phyloP scores from a whole-genome alignment of 2,113 vertebrate genomes.

The Eublepharis macularius region DNA sequence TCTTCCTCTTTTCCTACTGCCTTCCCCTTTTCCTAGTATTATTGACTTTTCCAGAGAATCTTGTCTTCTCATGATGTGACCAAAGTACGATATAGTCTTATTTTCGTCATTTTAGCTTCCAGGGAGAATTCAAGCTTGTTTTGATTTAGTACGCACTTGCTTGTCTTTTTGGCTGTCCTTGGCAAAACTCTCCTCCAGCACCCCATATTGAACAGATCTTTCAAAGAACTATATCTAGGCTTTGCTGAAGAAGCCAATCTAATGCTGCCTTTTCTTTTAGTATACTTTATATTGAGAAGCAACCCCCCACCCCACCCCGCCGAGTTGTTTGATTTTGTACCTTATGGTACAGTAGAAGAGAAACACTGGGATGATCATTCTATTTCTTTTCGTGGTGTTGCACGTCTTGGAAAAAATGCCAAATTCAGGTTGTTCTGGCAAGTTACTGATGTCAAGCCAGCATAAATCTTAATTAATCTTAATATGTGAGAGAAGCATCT shows the following conservation, averaged over 20 bases:
- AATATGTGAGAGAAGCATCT: neutral
- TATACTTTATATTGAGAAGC: neutral
- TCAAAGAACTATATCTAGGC: neutral
- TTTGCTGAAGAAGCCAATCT: neutral
- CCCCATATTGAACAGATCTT: neutral
- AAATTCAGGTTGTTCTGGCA: neutral
- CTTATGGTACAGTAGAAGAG: neutral
- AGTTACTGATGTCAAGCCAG: neutral
- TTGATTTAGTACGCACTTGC: no score
- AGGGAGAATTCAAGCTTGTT: no score
- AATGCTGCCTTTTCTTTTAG: neutral
- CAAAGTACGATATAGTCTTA: no score
- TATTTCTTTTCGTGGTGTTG: neutral
- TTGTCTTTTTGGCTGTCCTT: no score
- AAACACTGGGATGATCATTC: neutral
- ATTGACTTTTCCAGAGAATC: no score
- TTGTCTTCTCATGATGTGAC: no score
- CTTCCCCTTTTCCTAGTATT: no score
- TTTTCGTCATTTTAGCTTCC: no score
- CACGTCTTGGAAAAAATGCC: neutral
- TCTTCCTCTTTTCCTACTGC: no score
- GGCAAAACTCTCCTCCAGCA: neutral
- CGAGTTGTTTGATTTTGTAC: neutral
- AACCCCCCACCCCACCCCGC: neutral
- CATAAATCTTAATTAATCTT: conserved; percentile 8